These are phyloP conservation scores for Corythaixoides concolor DNA, from an alignment of 2,113 vertebrate species.

Conservation along the genomic window DNA sequence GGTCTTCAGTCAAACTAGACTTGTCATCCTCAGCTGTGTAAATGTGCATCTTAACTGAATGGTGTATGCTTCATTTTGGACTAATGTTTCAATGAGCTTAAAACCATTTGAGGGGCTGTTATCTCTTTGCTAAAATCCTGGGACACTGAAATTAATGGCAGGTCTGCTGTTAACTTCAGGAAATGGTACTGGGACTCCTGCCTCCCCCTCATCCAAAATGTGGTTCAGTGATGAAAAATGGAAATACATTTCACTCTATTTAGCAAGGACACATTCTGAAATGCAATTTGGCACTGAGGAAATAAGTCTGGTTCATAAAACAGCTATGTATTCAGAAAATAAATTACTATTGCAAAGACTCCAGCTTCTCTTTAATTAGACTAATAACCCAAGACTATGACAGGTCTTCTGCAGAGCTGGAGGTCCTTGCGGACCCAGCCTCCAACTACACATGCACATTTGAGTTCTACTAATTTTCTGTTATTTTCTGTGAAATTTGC, in stretches of 20 bases:
- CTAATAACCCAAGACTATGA: constrained; percentile 2
- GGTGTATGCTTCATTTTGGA: constrained; percentile 38
- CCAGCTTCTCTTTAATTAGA: constrained; percentile 35
- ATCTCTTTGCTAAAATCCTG: constrained; percentile 41
- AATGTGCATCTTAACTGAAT: constrained; percentile 48
- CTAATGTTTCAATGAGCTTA: constrained; percentile 36
- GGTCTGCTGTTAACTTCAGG: constrained; percentile 38
- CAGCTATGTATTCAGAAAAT: not conserved
- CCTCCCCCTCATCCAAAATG: constrained; percentile 48
- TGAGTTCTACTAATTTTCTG: not conserved
- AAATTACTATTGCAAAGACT: constrained; percentile 51
- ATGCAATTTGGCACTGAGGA: constrained; percentile 23
- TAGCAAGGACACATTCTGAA: constrained; percentile 51
- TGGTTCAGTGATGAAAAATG: constrained; percentile 40
- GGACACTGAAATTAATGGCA: constrained; percentile 24
- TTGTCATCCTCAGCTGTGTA: constrained; percentile 63
- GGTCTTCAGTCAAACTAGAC: constrained; percentile 49
- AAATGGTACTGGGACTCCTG: constrained; percentile 31
- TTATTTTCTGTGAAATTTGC: not conserved
- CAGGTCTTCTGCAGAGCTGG: constrained; percentile 5
- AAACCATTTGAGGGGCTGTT: constrained; percentile 29
- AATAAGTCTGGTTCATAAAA: constrained; percentile 32
- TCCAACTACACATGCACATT: not conserved
- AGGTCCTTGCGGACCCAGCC: not conserved
- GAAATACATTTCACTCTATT: constrained; percentile 43